Conservation (phyloP, 2,888 invertebrate species). For the Dynastes hyllus region DNA sequence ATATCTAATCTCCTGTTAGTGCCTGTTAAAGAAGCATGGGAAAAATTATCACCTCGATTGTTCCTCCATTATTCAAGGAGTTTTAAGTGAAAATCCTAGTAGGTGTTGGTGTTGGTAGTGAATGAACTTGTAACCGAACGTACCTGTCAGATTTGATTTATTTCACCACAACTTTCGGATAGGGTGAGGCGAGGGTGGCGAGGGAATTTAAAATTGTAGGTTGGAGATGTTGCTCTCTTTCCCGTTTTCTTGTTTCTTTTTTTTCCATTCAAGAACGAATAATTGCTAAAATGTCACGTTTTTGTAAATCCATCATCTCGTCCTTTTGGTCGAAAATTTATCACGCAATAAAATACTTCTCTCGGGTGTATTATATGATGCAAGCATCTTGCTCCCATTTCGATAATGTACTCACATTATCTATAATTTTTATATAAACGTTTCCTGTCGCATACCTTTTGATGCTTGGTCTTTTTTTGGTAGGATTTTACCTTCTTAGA, state of each 20-base stretch:
- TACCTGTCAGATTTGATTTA: conserved; percentile 47
- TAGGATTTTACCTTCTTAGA: neutral
- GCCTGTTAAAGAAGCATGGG: conserved; percentile 31
- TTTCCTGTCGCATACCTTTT: conserved; percentile 41
- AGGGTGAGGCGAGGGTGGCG: conserved; percentile 15
- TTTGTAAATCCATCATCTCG: conserved; percentile 33
- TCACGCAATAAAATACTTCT: conserved; percentile 51
- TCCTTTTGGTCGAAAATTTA: conserved; percentile 46
- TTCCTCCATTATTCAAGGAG: conserved; percentile 25
- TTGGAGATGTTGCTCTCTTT: neutral
- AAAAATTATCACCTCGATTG: conserved; percentile 15
- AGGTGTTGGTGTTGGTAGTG: conserved; percentile 27
- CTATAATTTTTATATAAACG: conserved; percentile 33
- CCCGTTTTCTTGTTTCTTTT: neutral
- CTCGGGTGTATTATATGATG: conserved; percentile 11
- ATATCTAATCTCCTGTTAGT: conserved; percentile 40
- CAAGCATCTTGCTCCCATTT: conserved; percentile 18
- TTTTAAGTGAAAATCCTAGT: conserved; percentile 43
- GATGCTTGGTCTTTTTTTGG: conserved; percentile 10
- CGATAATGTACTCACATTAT: conserved; percentile 45
- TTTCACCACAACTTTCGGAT: conserved; percentile 20
- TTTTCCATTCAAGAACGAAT: neutral
- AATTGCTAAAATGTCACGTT: conserved; percentile 46
- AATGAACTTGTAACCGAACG: conserved; percentile 40
- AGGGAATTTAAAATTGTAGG: conserved; percentile 37